Evolutionary conservation across 2,797 vertebrate species (phyloP).

Genomic region (Catamblyrhynchus diadema): DNA sequence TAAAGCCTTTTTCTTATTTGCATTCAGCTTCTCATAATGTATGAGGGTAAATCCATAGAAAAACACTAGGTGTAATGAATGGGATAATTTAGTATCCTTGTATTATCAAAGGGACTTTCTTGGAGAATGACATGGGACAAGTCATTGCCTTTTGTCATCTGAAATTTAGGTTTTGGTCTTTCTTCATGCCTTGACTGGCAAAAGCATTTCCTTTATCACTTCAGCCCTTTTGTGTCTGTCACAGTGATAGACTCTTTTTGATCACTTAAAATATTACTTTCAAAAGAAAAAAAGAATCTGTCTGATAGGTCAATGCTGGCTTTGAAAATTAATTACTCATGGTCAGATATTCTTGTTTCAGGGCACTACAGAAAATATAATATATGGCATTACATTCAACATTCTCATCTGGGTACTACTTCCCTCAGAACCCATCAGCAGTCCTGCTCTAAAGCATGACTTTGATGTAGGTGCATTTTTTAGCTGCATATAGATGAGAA

Average conservation of each 20-base stretch:
- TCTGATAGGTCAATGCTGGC: background rate
- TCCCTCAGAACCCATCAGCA: background rate
- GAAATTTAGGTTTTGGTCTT: background rate
- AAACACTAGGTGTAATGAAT: background rate
- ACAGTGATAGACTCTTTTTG: background rate
- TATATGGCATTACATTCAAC: background rate
- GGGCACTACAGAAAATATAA: background rate
- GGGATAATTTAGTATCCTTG: background rate
- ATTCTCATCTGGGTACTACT: background rate
- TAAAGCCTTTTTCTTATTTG: background rate
- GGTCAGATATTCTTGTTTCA: background rate
- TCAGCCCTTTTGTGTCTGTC: background rate
- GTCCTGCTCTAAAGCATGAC: background rate
- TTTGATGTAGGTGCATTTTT: constrained; percentile 11
- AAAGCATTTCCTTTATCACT: background rate
- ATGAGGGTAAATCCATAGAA: background rate
- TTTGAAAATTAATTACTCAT: background rate
- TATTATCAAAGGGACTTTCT: background rate
- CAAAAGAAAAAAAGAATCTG: background rate
- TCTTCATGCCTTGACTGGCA: background rate
- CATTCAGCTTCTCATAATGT: background rate
- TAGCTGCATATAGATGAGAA: constrained; percentile 15
- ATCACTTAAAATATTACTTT: background rate
- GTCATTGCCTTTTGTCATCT: background rate
- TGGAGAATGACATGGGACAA: background rate